Percentiles rank a stretch among this genome's conserved stretches.
Conservation (phyloP, 2,888 invertebrate genomes). For the Melanophora roralis region DNA sequence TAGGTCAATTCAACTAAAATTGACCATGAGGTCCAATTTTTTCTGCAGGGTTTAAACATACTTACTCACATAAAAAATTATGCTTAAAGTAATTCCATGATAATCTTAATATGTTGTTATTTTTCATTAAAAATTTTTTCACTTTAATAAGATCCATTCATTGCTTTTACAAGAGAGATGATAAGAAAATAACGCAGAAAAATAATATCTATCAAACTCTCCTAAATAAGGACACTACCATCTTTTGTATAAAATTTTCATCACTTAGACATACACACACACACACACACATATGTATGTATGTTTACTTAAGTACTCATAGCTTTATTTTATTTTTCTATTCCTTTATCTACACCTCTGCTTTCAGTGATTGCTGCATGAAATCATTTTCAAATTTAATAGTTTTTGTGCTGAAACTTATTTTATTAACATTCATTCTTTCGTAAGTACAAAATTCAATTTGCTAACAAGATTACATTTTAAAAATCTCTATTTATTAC, state of each 20-base stretch:
- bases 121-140: conserved; percentile 23
- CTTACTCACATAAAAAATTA: neutral
- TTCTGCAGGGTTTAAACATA: too few relatives aligned
- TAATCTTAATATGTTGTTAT: conserved; percentile 29
- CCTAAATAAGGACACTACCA: neutral
- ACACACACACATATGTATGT: too few relatives aligned
- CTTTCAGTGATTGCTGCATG: conserved; percentile 3
- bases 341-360: neutral
- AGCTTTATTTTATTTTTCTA: too few relatives aligned
- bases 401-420: neutral
- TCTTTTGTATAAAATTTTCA: too few relatives aligned
- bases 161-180: neutral
- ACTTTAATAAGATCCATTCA: conserved; percentile 17
- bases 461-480: conserved; percentile 27
- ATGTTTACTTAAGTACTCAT: too few relatives aligned
- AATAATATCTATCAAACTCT: conserved; percentile 26
- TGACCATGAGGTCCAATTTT: too few relatives aligned
- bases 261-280: too few relatives aligned
- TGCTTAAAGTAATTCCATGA: conserved; percentile 26
- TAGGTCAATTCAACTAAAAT: too few relatives aligned
- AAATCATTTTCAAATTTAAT: neutral
- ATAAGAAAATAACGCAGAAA: conserved; percentile 11
- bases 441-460: conserved; percentile 27
- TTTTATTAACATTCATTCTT: neutral
- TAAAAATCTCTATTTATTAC: conserved; percentile 9